Conservation (phyloP, 1,140 invertebrate genomes). For the Venturia canescens region DNA sequence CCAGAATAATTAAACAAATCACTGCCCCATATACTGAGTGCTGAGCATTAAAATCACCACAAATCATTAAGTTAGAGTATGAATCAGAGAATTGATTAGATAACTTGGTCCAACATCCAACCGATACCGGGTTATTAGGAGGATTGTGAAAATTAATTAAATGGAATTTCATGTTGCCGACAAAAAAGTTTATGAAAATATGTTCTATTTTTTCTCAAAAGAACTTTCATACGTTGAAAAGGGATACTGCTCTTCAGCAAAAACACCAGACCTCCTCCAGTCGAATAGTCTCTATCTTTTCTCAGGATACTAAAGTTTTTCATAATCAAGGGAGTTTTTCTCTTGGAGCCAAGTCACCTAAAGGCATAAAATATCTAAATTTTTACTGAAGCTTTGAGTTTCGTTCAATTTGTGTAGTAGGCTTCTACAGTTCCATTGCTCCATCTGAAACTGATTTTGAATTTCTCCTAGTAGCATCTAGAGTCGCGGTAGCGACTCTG, state of each 20-base stretch:
- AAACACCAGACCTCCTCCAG: background rate
- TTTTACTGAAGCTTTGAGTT: too few relatives aligned
- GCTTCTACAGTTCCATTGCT: too few relatives aligned
- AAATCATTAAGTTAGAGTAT: background rate
- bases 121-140: background rate
- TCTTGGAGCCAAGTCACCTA: too few relatives aligned
- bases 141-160: background rate
- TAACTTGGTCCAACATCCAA: background rate
- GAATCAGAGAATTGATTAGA: background rate
- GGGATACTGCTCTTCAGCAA: background rate
- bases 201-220: background rate
- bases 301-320: background rate
- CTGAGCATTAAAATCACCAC: constrained; percentile 18
- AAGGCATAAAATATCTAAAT: too few relatives aligned
- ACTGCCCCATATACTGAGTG: background rate
- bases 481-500: too few relatives aligned
- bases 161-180: background rate
- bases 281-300: background rate
- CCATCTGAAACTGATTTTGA: too few relatives aligned
- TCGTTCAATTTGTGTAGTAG: too few relatives aligned
- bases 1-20: background rate
- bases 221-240: background rate
- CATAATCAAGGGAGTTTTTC: background rate
- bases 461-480: too few relatives aligned
- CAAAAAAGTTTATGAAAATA: background rate